Evolutionary conservation across 2,797 vertebrate genomes (phyloP).

Genomic region (Novumbra hubbsi): DNA sequence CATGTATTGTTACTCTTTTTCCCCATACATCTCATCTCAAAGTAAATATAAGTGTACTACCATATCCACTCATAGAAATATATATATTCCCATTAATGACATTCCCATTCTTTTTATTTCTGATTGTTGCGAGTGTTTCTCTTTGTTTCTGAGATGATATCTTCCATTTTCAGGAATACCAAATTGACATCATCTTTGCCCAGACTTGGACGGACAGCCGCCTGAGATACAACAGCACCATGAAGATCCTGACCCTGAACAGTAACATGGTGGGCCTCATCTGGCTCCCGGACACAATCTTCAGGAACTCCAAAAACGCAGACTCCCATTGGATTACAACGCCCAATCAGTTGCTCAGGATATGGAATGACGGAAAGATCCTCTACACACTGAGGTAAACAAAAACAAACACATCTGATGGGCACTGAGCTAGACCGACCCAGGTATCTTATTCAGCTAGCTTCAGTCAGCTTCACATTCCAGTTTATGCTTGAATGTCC

Average conservation of each 20-base stretch:
- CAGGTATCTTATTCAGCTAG: too few species aligned
- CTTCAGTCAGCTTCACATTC: too few species aligned
- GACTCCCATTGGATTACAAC: slow-evolving; percentile 97
- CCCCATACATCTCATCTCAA: too few species aligned
- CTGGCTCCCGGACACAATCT: slow-evolving; percentile 95
- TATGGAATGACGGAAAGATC: slow-evolving; percentile 96
- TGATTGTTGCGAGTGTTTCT: not conserved
- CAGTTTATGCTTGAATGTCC: too few species aligned
- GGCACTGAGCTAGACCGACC: too few species aligned
- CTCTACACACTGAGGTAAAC: slow-evolving; percentile 90
- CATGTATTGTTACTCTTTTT: too few species aligned
- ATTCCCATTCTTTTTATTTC: not conserved
- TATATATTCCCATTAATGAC: too few species aligned
- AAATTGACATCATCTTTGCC: slow-evolving; percentile 97
- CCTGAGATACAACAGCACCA: slow-evolving; percentile 93
- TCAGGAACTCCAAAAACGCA: slow-evolving; percentile 93
- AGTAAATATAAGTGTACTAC: too few species aligned
- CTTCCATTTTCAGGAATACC: slow-evolving; percentile 85
- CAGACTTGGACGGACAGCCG: slow-evolving; percentile 97
- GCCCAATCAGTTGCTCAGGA: slow-evolving; percentile 93
- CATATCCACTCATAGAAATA: too few species aligned
- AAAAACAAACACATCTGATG: not conserved
- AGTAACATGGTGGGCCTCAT: slow-evolving; percentile 97
- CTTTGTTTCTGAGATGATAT: slow-evolving; percentile 18
- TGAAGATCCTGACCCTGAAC: slow-evolving; percentile 88